These are phyloP conservation scores for Drosophila fungiperda DNA, from an alignment of 2,888 invertebrate genomes.

Conservation along the genomic window DNA sequence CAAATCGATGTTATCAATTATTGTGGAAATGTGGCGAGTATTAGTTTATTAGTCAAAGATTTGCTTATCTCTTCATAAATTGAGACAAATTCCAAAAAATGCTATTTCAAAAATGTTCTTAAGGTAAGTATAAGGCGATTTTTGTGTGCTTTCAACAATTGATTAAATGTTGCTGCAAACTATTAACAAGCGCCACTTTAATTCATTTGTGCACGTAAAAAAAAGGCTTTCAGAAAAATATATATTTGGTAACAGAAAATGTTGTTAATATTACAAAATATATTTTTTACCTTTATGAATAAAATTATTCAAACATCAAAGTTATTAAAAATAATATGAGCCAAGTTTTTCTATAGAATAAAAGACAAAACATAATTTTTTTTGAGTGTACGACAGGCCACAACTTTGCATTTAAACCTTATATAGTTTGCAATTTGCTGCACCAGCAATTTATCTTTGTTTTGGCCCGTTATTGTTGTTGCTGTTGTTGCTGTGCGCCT, in stretches of 20 bases:
- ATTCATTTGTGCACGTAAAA: slow-evolving; percentile 46
- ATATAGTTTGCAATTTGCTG: slow-evolving; percentile 75
- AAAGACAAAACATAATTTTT: not conserved
- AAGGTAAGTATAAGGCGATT: not conserved
- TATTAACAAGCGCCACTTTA: slow-evolving; percentile 42
- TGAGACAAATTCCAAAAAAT: not conserved
- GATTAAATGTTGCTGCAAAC: slow-evolving; percentile 30
- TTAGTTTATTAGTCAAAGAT: slow-evolving; percentile 1
- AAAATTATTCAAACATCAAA: not conserved
- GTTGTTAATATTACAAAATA: not conserved
- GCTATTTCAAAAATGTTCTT: not conserved
- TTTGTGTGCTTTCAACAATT: slow-evolving; percentile 16
- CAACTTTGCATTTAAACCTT: slow-evolving; percentile 71
- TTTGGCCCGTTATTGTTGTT: slow-evolving; percentile 41
- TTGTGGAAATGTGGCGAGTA: not conserved
- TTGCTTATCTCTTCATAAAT: not conserved
- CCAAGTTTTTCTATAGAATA: not conserved
- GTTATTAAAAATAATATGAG: not conserved
- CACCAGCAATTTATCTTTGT: slow-evolving; percentile 74
- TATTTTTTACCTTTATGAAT: not conserved
- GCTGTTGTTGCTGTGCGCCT: slow-evolving; percentile 55
- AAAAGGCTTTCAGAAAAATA: not conserved
- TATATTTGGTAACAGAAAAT: not conserved
- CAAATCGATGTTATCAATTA: not conserved
- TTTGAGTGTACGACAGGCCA: slow-evolving; percentile 22